Base-by-base conservation (phyloP, 1,140 invertebrate genomes). In the Zelostemma sp. region DNA sequence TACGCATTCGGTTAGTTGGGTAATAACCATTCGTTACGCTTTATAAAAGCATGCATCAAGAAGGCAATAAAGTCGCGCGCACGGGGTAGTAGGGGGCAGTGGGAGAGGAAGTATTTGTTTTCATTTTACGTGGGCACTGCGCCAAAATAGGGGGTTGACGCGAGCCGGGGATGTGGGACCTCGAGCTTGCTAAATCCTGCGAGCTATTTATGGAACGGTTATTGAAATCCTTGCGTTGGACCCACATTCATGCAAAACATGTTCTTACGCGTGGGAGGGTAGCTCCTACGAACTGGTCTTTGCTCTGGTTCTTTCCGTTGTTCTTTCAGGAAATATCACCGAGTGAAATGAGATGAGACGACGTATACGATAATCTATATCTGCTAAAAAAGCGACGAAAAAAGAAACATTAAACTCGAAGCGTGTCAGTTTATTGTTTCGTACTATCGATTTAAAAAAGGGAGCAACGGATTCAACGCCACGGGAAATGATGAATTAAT, bases 11-110 rank as follows among this genome's bases (percentile, higher is more conserved):
- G 72, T 76, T 78, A 72, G 72, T 50, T 68, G 66, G 67, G 74
- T 80, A 80, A 82, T 80, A 82, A 79, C 78, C 74, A 80, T 82
- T 80, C 79, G 75, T 83, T 81, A 64, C 68, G 73, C 78, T 81
- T 73, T 81, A 80, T 79, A 80, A 79, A 80, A 68, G 72, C 76
- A 81, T 82, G 74, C 72, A 79, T 80, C 80, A 80, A 79, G 78
- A 35, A 77, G 76, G 78, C 75, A 80, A 80, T 82, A 80, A 81
- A 73, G 72, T 67, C 51, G 75, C 72, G 60, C 50, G 61, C 64
- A 69, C 46, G 55, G 56, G 53, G 11, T 5, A 1, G 50, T 38
- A 40, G 18, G 49, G 21, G 46, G n/a, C n/a, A n/a, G n/a, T n/a
- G n/a, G 46, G 25, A 19, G 46, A 31, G 16, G 45, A 80, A 80